phyloP scores from a whole-genome alignment of 2,888 invertebrate genomes.

The Drosophila nr. perissopoda region DNA sequence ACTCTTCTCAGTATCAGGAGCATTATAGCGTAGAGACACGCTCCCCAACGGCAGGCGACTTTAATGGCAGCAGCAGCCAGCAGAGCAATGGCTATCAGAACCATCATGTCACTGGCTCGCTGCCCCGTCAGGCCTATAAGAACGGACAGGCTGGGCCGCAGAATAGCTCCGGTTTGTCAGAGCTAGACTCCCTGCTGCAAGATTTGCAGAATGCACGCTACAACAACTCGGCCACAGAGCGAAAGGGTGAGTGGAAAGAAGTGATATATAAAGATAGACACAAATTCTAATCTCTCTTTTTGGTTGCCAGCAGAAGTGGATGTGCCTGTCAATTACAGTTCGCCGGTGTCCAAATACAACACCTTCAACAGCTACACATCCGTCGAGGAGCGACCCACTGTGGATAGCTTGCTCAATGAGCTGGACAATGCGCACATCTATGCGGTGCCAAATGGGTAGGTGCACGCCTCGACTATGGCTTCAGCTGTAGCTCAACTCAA shows the following conservation, averaged over 20 bases:
- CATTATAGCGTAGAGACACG: slow-evolving; percentile 83
- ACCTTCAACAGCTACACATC: slow-evolving; percentile 78
- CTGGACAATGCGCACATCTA: slow-evolving; percentile 87
- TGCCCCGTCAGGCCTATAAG: slow-evolving; percentile 69
- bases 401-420: slow-evolving; percentile 95
- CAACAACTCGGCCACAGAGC: slow-evolving; percentile 83
- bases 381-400: slow-evolving; percentile 89
- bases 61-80: slow-evolving; percentile 68
- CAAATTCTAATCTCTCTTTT: not conserved
- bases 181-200: slow-evolving; percentile 95
- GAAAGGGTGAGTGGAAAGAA: slow-evolving; percentile 84
- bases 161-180: slow-evolving; percentile 89
- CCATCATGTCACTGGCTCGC: slow-evolving; percentile 76
- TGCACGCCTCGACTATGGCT: not conserved
- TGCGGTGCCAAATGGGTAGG: slow-evolving; percentile 91
- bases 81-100: slow-evolving; percentile 79
- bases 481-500: not conserved
- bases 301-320: slow-evolving; percentile 67
- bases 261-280: not conserved
- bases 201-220: slow-evolving; percentile 94
- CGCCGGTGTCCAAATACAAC: slow-evolving; percentile 85
- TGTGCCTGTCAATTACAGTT: slow-evolving; percentile 80
- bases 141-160: slow-evolving; percentile 56
- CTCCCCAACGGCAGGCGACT: slow-evolving; percentile 67
- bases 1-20: slow-evolving; percentile 79